A percentile compares a stretch with the other conserved stretches of the same genome.
Conservation (phyloP, 2,888 invertebrate genomes). For the Lepidocyrtoides sp. region DNA sequence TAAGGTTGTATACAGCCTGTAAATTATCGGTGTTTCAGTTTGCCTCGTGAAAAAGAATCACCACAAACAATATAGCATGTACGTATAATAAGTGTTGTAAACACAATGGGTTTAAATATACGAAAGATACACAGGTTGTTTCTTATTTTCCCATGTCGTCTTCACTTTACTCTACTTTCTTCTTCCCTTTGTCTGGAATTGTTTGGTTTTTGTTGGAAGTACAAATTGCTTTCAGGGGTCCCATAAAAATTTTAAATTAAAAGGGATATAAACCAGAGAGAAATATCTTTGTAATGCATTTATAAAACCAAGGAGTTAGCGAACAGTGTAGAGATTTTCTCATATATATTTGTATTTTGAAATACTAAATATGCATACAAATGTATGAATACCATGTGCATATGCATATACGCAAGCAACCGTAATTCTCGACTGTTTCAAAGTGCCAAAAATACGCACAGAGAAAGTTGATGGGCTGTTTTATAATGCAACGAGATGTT, state of each 20-base stretch:
- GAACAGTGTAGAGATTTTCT: too few relatives aligned
- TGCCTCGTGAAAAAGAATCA: background rate
- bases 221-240: conserved; percentile 69
- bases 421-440: background rate
- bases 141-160: background rate
- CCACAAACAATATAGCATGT: too few relatives aligned
- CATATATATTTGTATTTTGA: too few relatives aligned
- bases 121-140: background rate
- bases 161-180: background rate
- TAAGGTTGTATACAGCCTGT: too few relatives aligned
- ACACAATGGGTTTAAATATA: background rate
- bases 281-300: conserved; percentile 1
- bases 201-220: conserved; percentile 58
- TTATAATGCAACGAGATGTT: background rate
- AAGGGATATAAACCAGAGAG: background rate
- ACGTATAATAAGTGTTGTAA: background rate
- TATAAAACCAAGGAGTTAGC: too few relatives aligned
- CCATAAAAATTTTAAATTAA: conserved; percentile 65
- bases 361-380: too few relatives aligned
- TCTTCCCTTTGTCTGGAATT: background rate
- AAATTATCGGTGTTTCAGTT: too few relatives aligned
- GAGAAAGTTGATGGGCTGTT: conserved; percentile 27
- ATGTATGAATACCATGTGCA: too few relatives aligned
- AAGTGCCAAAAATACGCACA: background rate
- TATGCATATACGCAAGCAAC: too few relatives aligned